Evolutionary conservation across 2,797 vertebrate genomes (phyloP), one percentile per base, ranked within the genome.

Genomic region (Neomorphus geoffroyi): DNA sequence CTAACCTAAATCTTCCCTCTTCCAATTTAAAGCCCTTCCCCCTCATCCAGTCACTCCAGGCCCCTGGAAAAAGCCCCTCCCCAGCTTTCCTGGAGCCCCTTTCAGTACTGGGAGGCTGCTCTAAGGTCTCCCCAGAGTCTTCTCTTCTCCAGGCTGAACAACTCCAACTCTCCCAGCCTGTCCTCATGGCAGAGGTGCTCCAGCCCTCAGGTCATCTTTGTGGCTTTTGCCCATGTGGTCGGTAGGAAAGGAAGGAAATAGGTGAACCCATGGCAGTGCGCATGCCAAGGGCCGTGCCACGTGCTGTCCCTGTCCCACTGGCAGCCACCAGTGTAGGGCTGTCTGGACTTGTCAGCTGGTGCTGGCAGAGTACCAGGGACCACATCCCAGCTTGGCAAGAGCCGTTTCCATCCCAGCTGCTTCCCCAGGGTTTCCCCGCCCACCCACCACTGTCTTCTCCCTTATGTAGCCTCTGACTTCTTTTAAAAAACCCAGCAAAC

Each of bases 231-330:
- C 58, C 0, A 1, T 15, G 23, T 1, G 48, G 16, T 32, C 0
- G 0, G 3, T 0, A 13, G 2, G 7, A 74, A 50, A 61, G 70
- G 88, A 82, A 79, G 82, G 88, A 61, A 67, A 13, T 0, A 43
- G 46, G 51, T 46, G 80, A 70, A 33, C 18, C 35, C n/a, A 16
- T 0, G 8, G 90, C 6, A 6, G 65, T 0, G 9, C 0, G 6
- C 6, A 5, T 0, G n/a, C 73, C 62, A 21, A 33, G 15, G 30
- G 60, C 35, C 16, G 4, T 28, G 92, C 80, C 82, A 82, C 4
- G 14, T 0, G 11, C 54, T 60, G 71, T 57, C 4, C 64, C 53
- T 10, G 2, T 12, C 77, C 87, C 22, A n/a, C 79, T 5, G 8
- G 48, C 50, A 26, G 66, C 74, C 0, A 43, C n/a, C n/a, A 1